These are phyloP conservation scores for Cheilosia scutellata DNA, from an alignment of 2,888 invertebrate genomes.

Conservation along the genomic window DNA sequence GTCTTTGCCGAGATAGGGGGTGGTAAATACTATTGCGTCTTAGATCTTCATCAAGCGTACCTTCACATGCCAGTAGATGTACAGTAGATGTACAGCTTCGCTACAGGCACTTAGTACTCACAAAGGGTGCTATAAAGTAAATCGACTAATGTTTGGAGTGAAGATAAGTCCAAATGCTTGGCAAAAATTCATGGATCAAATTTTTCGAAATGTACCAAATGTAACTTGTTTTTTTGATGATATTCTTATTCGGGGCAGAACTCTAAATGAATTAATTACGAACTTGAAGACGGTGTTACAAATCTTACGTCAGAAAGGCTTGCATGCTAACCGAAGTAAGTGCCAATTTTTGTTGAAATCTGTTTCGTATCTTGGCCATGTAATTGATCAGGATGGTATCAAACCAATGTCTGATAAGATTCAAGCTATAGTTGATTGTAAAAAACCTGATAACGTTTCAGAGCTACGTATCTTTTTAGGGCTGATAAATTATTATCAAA, in stretches of 20 bases:
- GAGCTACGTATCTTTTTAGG: conserved; percentile 55
- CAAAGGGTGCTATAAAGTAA: no score
- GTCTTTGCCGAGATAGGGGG: conserved; percentile 23
- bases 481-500: conserved; percentile 60
- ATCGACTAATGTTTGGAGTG: no score
- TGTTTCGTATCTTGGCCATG: conserved; percentile 53
- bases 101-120: no score
- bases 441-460: conserved; percentile 74
- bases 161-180: no score
- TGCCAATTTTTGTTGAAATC: conserved; percentile 36
- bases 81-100: no score
- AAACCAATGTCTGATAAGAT: conserved; percentile 68
- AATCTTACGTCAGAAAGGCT: conserved; percentile 1
- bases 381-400: conserved; percentile 56
- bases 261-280: neutral
- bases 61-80: no score
- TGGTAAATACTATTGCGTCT: conserved; percentile 22
- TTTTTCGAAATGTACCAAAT: conserved; percentile 2
- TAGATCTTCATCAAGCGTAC: conserved; percentile 6
- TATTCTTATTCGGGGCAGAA: neutral
- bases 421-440: conserved; percentile 76
- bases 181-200: conserved; percentile 2
- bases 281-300: conserved; percentile 50
- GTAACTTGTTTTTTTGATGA: conserved; percentile 37
- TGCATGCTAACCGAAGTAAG: conserved; percentile 14